Percentiles rank a stretch among this genome's conserved stretches.
Evolutionary conservation across 2,797 vertebrate genomes (phyloP).

Genomic region (Pseudochaenichthys georgianus): DNA sequence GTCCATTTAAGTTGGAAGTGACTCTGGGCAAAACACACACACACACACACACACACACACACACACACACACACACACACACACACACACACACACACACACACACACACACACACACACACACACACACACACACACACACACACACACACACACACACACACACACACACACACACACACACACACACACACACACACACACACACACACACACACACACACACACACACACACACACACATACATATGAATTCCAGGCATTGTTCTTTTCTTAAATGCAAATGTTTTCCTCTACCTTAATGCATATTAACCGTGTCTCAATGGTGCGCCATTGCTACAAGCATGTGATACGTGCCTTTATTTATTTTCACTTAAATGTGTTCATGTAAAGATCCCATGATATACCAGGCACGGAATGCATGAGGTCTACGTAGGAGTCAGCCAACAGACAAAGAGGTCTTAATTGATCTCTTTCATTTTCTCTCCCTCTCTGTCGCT

Average conservation of each 20-base stretch:
- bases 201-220: no score
- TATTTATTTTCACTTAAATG: conserved; percentile 29
- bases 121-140: no score
- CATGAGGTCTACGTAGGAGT: conserved; percentile 37
- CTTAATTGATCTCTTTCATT: conserved; percentile 58
- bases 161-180: no score
- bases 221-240: conserved; percentile 19
- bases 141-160: no score
- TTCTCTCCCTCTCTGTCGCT: conserved; percentile 35
- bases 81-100: no score
- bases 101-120: no score
- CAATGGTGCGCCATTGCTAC: conserved; percentile 32
- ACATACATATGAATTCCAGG: not conserved
- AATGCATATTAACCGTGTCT: conserved; percentile 66
- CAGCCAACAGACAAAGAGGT: conserved; percentile 57
- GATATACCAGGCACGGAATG: conserved; percentile 20
- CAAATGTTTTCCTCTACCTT: conserved; percentile 48
- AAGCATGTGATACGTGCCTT: conserved; percentile 60
- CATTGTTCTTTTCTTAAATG: conserved; percentile 44
- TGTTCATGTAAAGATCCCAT: conserved; percentile 27
- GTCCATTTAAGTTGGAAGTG: conserved; percentile 21
- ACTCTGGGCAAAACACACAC: conserved; percentile 13
- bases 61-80: no score
- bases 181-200: no score
- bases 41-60: no score